A percentile compares a stretch with the other conserved stretches of the same genome.
Evolutionary conservation across 2,797 vertebrate genomes (phyloP).

Genomic region (Onychomys torridus): DNA sequence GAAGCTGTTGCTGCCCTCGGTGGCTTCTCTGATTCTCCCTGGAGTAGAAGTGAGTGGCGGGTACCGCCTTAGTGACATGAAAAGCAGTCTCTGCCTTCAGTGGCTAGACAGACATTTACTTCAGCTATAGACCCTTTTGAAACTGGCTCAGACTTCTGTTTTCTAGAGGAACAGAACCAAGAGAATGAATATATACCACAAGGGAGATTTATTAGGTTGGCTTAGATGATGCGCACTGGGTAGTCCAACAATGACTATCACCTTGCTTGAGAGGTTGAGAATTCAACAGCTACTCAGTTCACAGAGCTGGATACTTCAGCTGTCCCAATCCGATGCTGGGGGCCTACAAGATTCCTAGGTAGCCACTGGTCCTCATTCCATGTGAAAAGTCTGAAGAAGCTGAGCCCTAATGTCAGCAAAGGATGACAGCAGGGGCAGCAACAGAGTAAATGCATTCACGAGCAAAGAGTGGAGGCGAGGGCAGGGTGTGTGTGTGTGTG

Average conservation of each 20-base stretch:
- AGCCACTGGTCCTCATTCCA: neutral
- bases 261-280: neutral
- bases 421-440: neutral
- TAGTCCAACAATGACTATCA: neutral
- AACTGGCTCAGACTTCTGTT: neutral
- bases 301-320: neutral
- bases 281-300: neutral
- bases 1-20: neutral
- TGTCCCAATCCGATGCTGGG: neutral
- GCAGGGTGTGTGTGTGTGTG: too few species aligned
- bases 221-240: neutral
- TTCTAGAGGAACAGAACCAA: neutral
- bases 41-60: neutral
- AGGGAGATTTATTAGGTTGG: neutral
- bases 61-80: neutral
- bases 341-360: neutral
- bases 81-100: neutral
- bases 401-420: neutral
- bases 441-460: neutral
- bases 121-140: neutral
- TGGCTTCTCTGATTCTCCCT: constrained; percentile 5
- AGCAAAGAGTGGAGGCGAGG: neutral
- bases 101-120: neutral
- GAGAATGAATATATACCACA: neutral
- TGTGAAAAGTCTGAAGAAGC: neutral